These are phyloP conservation scores for Lithosia quadra DNA, from an alignment of 2,888 invertebrate species.

Conservation along the genomic window DNA sequence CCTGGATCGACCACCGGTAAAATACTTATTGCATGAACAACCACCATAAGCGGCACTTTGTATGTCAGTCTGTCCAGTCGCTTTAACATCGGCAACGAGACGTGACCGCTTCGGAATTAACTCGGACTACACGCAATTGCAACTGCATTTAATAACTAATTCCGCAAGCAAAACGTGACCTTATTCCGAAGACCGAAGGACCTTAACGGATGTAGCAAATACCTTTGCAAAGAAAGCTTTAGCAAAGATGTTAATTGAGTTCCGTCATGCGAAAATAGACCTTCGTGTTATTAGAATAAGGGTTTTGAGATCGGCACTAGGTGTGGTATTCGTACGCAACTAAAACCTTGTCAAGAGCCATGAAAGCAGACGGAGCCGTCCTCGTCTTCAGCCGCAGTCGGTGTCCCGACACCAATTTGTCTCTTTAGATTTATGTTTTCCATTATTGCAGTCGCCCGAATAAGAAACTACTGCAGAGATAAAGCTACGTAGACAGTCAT, in stretches of 20 bases:
- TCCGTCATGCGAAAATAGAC: slow-evolving; percentile 48
- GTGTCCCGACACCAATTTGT: slow-evolving; percentile 77
- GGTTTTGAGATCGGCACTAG: slow-evolving; percentile 32
- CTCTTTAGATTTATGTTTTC: slow-evolving; percentile 80
- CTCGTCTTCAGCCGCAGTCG: slow-evolving; percentile 71
- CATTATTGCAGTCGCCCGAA: slow-evolving; percentile 71
- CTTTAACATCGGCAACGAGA: slow-evolving; percentile 67
- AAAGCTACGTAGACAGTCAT: slow-evolving; percentile 54
- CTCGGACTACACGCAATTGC: slow-evolving; percentile 62
- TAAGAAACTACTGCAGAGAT: slow-evolving; percentile 65
- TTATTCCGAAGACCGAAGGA: slow-evolving; percentile 47
- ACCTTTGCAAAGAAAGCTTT: slow-evolving; percentile 45
- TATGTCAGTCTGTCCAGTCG: slow-evolving; percentile 67
- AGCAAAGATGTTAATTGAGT: slow-evolving; percentile 46
- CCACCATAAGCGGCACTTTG: slow-evolving; percentile 58
- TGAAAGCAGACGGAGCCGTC: slow-evolving; percentile 69
- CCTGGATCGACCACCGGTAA: slow-evolving; percentile 22
- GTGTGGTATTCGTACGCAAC: slow-evolving; percentile 60
- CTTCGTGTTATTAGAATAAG: slow-evolving; percentile 40
- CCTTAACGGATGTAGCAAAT: slow-evolving; percentile 30
- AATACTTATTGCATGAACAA: slow-evolving; percentile 44
- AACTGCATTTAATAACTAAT: slow-evolving; percentile 39
- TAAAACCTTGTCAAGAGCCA: slow-evolving; percentile 75
- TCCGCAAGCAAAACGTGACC: slow-evolving; percentile 50
- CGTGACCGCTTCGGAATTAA: slow-evolving; percentile 79